Conservation (phyloP, 2,888 invertebrate genomes). For the Watsonalla binaria region DNA sequence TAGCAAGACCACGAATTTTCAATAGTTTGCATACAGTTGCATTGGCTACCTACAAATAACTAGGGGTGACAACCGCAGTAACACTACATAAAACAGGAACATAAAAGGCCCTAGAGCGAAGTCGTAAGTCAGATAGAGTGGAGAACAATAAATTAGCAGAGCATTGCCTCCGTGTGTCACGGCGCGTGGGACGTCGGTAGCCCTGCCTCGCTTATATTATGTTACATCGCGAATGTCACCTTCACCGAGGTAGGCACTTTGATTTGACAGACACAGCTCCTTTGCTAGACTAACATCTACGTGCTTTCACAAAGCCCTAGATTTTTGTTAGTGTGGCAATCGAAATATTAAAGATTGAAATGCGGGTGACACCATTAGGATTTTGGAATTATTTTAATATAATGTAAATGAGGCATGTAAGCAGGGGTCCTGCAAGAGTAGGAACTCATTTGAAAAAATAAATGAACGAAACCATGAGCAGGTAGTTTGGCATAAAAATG, state of each 20-base stretch:
- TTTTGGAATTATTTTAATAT: too few relatives aligned
- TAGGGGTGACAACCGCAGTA: conserved; percentile 3
- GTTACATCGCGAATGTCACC: conserved; percentile 16
- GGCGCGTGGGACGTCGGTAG: conserved; percentile 36
- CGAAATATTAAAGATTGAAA: too few relatives aligned
- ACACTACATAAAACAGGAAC: conserved; percentile 7
- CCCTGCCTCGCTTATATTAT: conserved; percentile 15
- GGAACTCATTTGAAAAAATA: too few relatives aligned
- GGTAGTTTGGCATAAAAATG: neutral
- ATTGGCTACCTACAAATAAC: neutral
- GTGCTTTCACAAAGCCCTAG: neutral
- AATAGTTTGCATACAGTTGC: too few relatives aligned
- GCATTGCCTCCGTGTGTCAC: conserved; percentile 32
- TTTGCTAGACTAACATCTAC: neutral
- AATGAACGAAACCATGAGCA: too few relatives aligned
- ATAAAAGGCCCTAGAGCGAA: conserved; percentile 15
- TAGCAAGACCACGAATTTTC: too few relatives aligned
- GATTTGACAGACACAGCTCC: neutral
- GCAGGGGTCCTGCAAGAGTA: too few relatives aligned
- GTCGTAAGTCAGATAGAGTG: conserved; percentile 49
- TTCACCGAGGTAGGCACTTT: neutral
- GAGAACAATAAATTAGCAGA: conserved; percentile 44
- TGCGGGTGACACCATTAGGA: too few relatives aligned
- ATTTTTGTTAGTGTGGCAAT: too few relatives aligned
- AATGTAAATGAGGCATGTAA: too few relatives aligned